Conservation (phyloP, 2,113 vertebrate genomes). For the Hyaena hyaena region DNA sequence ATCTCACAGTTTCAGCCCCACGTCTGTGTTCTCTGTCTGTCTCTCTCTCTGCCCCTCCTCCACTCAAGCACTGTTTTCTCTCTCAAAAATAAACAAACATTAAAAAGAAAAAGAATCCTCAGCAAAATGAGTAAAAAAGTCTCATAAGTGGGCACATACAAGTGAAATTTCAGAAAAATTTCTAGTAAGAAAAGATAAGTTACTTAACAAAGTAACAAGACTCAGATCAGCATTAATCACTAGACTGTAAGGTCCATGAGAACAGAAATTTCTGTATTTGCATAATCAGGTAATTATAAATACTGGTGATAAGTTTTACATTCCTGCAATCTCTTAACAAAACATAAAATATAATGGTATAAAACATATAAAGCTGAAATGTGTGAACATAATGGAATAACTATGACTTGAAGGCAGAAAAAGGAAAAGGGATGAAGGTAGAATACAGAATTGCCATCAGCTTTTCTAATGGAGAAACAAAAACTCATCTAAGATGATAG, state of each 20-base stretch:
- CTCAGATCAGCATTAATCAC: not conserved
- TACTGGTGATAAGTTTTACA: not conserved
- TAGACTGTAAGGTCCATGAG: not conserved
- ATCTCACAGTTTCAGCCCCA: too few species aligned
- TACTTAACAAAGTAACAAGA: not conserved
- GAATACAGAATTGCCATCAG: not conserved
- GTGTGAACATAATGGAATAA: not conserved
- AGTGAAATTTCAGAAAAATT: not conserved
- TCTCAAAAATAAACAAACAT: too few species aligned
- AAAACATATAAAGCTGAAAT: not conserved
- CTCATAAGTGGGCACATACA: not conserved
- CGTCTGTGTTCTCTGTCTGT: too few species aligned
- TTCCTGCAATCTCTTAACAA: not conserved
- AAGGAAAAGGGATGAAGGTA: not conserved
- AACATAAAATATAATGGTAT: not conserved
- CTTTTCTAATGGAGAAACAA: not conserved
- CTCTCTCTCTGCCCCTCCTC: too few species aligned
- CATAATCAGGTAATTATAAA: not conserved
- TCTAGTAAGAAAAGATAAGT: not conserved
- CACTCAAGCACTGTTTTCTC: too few species aligned
- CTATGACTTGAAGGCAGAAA: not conserved
- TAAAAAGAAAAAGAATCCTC: not conserved
- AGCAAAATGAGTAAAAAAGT: not conserved
- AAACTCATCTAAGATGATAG: not conserved
- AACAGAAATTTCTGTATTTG: not conserved